Base-by-base conservation (phyloP, 64 coral and sea anemone genomes). In the Stichodactyla mertensii region DNA sequence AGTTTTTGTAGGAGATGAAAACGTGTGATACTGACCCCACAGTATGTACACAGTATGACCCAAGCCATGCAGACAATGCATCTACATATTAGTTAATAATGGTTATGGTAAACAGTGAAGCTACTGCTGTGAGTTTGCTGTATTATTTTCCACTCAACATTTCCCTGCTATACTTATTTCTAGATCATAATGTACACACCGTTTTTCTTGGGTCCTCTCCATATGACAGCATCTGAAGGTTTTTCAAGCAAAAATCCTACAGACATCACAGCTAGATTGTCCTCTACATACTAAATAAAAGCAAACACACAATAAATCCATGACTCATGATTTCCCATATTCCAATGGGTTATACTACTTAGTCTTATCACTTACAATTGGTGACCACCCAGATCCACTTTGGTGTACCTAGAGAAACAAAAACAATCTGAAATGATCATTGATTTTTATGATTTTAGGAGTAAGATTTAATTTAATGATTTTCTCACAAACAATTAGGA, bases 121-220 rank as follows among this genome's bases (percentile, higher is more conserved):
- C 36, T 45, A 45, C 36, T 45, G 36, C 36, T 45, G 36, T 45
- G 36, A 45, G 36, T 45, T 45, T 45, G 1, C 36, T 45, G 36
- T 45, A 45, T 45, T 45, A 45, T 45, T 45, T 45, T 45, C 36
- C 36, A 45, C 36, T 45, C 36, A 45, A 45, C 36, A 45, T 45
- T 2, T 45, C 36, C 36, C 36, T 45, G 36, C 36, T 45, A 45
- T 45, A 45, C 36, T 45, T 45, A 45, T 4, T 45, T 45, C 36
- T 45, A 45, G 36, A 45, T 45, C 36, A 45, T 45, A 71, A 71
- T 20, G 52, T 81, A 55, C 71, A 82, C 53, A 99, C 97, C 97
- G 91, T 99, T 99, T 87, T 99, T 99, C 90, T 99, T 99, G 16
- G 97, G 97, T 82, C 97, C 97, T 87, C 97, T 95, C 97, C 97